Evolutionary conservation across 2,797 vertebrate genomes (phyloP), one percentile per base, ranked within the genome.

Genomic region (Dipus sagitta): DNA sequence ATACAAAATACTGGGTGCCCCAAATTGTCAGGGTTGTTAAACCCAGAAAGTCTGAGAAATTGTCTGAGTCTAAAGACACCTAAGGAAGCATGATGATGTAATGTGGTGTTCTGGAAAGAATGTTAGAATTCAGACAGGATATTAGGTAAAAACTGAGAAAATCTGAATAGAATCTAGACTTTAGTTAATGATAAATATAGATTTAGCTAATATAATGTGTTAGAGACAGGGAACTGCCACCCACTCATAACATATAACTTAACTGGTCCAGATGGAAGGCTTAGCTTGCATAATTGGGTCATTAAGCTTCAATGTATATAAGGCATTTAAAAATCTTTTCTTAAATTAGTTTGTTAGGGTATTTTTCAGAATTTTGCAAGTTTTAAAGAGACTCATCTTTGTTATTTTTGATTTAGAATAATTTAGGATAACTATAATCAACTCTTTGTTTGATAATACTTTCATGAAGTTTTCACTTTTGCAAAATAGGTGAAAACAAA

Each of bases 381-480:
- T 71, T 92, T 86, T 24, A 18, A 78, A 75, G 82, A 86, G 34
- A 65, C 3, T 7, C 34, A 38, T 74, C 42, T 86, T 74, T 62
- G 20, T 75, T 86, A 3, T 18, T 1, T 81, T 88, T 83, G 15
- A 26, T 71, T 93, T 20, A 86, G 82, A 88, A 87, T 90, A 93
- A 76, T 76, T 86, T 64, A 65, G 75, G 81, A 70, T 58, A 80
- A 65, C 88, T 54, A 42, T 62, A 93, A 78, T 74, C 32, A 76
- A 71, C 38, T 76, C 13, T 21, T 74, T 65, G 26, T 38, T 93
- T 91, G 88, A 54, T 12, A 80, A 20, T 74, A 26, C 91, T 88
- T 91, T 92, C 38, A 60, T 86, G 26, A 82, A 52, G 52, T 88
- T 90, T 83, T 93, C 17, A 64, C 21, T 88, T 95, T 76, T 90